Percentiles rank a stretch among this genome's conserved stretches.
These are phyloP conservation scores for Eilema caniola DNA, from an alignment of 2,888 invertebrate genomes.

Conservation along the genomic window DNA sequence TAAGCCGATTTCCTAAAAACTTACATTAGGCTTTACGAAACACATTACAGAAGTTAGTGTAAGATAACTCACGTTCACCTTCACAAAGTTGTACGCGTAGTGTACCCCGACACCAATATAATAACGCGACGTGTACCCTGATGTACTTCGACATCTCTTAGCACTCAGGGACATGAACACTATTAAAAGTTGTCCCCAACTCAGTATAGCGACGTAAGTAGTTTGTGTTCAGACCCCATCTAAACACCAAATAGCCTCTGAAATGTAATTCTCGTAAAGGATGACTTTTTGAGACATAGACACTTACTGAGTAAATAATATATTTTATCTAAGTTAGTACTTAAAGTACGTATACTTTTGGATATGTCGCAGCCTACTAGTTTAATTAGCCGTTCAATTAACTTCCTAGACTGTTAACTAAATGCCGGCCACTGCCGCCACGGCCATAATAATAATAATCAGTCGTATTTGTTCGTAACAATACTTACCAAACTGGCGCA, in stretches of 20 bases:
- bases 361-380: too few species aligned
- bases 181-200: constrained; percentile 82
- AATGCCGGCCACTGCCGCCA: too few species aligned
- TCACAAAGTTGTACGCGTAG: constrained; percentile 46
- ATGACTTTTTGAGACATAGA: not conserved
- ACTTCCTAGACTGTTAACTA: too few species aligned
- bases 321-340: too few species aligned
- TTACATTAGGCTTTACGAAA: constrained; percentile 6
- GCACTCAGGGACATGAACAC: constrained; percentile 72
- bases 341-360: too few species aligned
- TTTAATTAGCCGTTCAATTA: too few species aligned
- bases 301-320: not conserved
- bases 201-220: constrained; percentile 71
- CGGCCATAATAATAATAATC: too few species aligned
- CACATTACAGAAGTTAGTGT: constrained; percentile 15
- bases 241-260: constrained; percentile 57
- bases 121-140: constrained; percentile 50
- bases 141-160: constrained; percentile 57
- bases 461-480: too few species aligned
- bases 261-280: constrained; percentile 44
- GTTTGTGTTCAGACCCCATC: constrained; percentile 69
- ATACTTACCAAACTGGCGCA: too few species aligned
- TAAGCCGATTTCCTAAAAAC: constrained; percentile 4
- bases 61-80: constrained; percentile 73
- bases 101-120: constrained; percentile 64